Base-by-base conservation (phyloP, 2,797 vertebrate genomes). In the Melanotaenia nigrans region DNA sequence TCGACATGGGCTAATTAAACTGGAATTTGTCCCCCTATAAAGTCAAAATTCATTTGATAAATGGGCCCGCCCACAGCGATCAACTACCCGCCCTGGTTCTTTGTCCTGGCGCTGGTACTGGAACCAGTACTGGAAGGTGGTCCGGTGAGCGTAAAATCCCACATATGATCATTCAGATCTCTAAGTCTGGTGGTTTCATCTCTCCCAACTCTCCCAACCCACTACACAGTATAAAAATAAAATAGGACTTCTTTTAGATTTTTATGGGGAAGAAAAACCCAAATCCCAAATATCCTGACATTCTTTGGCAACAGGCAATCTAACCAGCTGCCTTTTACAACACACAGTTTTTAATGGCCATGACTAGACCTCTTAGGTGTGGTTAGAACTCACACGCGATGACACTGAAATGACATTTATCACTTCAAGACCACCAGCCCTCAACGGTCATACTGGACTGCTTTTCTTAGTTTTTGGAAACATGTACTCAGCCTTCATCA, bases 241-340 rank as follows among this genome's bases (percentile, higher is more conserved):
- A 86, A 36, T 75, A 54, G 65, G 61, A 81, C 77, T 91, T 90
- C 81, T 90, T 90, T 87, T 88, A 81, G 72, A 82, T 85, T 92
- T 93, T 93, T 91, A 86, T 77, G 74, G 87, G 87, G 61, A 71
- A 64, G 59, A 57, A 67, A 79, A 90, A 89, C 77, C 68, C 78
- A 82, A 82, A 83, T 67, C 75, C 71, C 64, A 81, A 86, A 86
- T 76, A 73, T 85, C 68, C 70, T 80, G 65, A 78, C 73, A 89
- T 89, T 91, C 89, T 83, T 67, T 36, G 11, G 73, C 61, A 72
- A 33, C 54, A 63, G 75, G 82, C 87, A 84, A 85, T 81, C 82
- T 79, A 88, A 88, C 76, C 83, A 84, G 81, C 58, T 59, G 61
- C 68, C 77, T 88, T 82, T 84, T 80, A 83, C 11, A 62, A 77